Percentiles rank a stretch among this genome's conserved stretches.
Evolutionary conservation across 2,797 vertebrate genomes (phyloP).

Genomic region (Sciaenops ocellatus): DNA sequence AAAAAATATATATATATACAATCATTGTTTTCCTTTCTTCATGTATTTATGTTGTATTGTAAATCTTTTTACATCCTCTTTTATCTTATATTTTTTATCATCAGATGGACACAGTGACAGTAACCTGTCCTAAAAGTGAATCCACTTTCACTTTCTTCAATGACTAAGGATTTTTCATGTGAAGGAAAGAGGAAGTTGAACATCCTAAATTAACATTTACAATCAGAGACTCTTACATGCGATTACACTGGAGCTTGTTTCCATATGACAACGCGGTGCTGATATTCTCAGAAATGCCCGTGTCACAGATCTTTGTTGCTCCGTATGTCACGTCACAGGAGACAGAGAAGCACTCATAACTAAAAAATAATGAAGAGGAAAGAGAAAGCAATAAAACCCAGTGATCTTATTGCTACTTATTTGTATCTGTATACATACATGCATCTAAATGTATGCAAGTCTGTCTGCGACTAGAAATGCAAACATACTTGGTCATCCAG

Average conservation of each 20-base stretch:
- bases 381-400: neutral
- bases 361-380: constrained; percentile 50
- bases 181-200: constrained; percentile 3
- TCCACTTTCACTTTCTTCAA: neutral
- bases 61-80: neutral
- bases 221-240: constrained; percentile 69
- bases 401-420: neutral
- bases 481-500: constrained; percentile 77
- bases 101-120: neutral
- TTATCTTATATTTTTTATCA: neutral
- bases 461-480: neutral
- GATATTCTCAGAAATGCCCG: constrained; percentile 80
- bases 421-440: neutral
- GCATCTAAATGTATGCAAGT: neutral
- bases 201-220: neutral
- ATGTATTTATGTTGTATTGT: neutral
- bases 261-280: constrained; percentile 73
- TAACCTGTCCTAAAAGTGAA: neutral
- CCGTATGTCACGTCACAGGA: constrained; percentile 76
- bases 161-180: neutral
- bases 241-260: constrained; percentile 80
- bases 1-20: constrained; percentile 11
- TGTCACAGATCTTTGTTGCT: constrained; percentile 72
- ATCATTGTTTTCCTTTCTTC: neutral
- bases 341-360: constrained; percentile 81